phyloP scores from a whole-genome alignment of 1,140 invertebrate species.

The Conopomorpha cramerella region DNA sequence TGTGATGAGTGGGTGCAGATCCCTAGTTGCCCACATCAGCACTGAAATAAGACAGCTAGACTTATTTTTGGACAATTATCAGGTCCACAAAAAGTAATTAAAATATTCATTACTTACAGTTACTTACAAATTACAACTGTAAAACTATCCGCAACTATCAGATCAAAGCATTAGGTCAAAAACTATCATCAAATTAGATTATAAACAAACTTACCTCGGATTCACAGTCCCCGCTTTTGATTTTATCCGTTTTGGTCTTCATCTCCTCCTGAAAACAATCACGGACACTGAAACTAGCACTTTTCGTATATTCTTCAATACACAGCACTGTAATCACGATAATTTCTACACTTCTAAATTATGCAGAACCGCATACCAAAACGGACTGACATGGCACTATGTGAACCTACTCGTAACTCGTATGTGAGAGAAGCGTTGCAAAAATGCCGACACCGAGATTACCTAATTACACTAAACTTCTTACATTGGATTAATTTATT shows the following conservation, averaged over 20 bases:
- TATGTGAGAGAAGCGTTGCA: constrained; percentile 23
- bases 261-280: constrained; percentile 39
- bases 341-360: constrained; percentile 42
- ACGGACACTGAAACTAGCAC: constrained; percentile 43
- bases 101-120: too few relatives aligned
- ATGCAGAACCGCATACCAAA: constrained; percentile 40
- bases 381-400: constrained; percentile 49
- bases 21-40: too few relatives aligned
- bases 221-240: constrained; percentile 40
- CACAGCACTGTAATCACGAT: too few relatives aligned
- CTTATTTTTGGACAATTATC: too few relatives aligned
- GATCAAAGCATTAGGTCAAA: background rate
- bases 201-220: constrained; percentile 28
- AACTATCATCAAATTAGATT: constrained; percentile 3
- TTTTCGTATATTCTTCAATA: too few relatives aligned
- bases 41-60: too few relatives aligned
- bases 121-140: too few relatives aligned
- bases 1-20: too few relatives aligned
- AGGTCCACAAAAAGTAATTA: too few relatives aligned
- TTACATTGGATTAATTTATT: too few relatives aligned
- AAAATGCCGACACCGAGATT: constrained; percentile 33
- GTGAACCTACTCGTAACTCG: constrained; percentile 18
- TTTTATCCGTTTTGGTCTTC: constrained; percentile 54
- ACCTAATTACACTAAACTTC: too few relatives aligned
- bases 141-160: background rate